Evolutionary conservation across 2,113 vertebrate genomes (phyloP).

Genomic region (Henicopernis longicauda): DNA sequence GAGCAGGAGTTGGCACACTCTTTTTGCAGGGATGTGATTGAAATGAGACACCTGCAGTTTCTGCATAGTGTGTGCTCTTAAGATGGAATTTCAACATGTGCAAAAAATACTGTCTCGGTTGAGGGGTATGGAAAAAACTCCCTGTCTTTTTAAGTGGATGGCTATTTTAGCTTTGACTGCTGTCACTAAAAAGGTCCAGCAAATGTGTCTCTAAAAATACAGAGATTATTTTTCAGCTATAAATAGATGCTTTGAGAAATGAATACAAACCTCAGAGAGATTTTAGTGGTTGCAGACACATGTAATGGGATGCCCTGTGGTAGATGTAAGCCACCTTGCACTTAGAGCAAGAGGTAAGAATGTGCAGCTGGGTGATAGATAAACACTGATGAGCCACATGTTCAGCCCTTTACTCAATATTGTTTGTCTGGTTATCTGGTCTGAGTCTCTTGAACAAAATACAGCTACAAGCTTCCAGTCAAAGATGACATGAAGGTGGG

Average conservation of each 20-base stretch:
- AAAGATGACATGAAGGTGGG: not conserved
- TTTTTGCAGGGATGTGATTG: not conserved
- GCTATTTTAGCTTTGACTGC: conserved; percentile 36
- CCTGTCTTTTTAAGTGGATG: not conserved
- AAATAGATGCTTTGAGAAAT: conserved; percentile 29
- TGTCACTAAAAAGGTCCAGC: not conserved
- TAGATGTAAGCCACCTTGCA: not conserved
- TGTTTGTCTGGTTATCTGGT: not conserved
- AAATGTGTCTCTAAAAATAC: conserved; percentile 51
- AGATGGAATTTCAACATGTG: not conserved
- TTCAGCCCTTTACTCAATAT: not conserved
- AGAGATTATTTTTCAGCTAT: conserved; percentile 41
- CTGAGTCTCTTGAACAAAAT: not conserved
- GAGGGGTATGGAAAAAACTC: conserved; percentile 13
- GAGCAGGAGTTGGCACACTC: not conserved
- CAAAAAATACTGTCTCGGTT: not conserved
- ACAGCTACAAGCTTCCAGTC: not conserved
- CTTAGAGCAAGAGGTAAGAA: not conserved
- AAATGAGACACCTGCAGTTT: not conserved
- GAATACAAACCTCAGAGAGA: conserved; percentile 27
- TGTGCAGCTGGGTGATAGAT: not conserved
- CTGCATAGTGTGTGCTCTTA: not conserved
- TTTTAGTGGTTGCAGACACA: not conserved
- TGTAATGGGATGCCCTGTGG: not conserved
- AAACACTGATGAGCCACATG: fast-evolving